Base-by-base conservation (phyloP, 2,888 invertebrate genomes). In the Dorcus parallelipipedus region DNA sequence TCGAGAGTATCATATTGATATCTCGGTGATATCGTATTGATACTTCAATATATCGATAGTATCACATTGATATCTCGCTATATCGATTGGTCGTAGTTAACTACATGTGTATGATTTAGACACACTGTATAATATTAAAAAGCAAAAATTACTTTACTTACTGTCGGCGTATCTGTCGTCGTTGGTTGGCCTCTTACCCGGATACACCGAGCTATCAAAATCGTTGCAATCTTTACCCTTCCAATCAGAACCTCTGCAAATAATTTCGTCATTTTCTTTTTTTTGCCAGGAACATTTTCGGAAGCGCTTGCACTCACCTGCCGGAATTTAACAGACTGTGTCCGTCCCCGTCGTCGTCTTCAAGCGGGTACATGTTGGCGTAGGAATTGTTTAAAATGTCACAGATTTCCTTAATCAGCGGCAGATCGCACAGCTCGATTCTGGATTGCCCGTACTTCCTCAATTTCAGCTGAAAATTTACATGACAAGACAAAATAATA, bases 141-240 rank as follows among this genome's bases (percentile, higher is more conserved):
- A 40, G 17, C 3, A 40, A 53, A 45, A 20, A 2, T 14, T 14
- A 14, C 2, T 3, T 20, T 20, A 59, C 62, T 64, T 57, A 68
- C 70, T 62, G 59, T 74, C 74, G 33, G 49, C 42, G 20, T 55
- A 52, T 20, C 52, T 56, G 62, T 75, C 75, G 6, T 60, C 60
- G 48, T 64, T 53, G 5, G 57, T 23, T 4, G 72, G 66, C 43
- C 57, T 53, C 20, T 70, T 67, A 9, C 75, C 75, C 14, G 75
- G 75, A 63, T 74, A 71, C 1, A 67, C 57, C 26, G 62, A 50
- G 2, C 59, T 41, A 59, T 71, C 66, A 26, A 66, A 62, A 56
- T 75, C 75, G 39, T 62, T 54, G 53, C 75, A 75, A 54, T 75
- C 75, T 59, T 63, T 70, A 3, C 75, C 75, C 60, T 71, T 69